Base-by-base conservation (phyloP, 2,888 invertebrate genomes). In the Agapostemon virescens region DNA sequence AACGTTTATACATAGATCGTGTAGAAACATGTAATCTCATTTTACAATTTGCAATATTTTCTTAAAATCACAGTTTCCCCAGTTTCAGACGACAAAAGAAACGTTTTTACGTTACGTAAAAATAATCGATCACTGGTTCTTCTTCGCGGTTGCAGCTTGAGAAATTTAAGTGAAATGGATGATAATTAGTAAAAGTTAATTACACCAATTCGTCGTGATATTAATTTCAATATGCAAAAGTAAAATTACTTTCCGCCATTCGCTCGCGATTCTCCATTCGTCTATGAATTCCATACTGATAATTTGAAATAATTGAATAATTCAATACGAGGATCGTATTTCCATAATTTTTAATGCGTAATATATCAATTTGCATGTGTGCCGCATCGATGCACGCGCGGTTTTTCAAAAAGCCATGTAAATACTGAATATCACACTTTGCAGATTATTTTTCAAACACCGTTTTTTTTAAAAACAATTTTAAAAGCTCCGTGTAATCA, bases 181-280 rank as follows among this genome's bases (percentile, higher is more conserved):
- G 58, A 58, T 30, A 58, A 58, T 58, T 30, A 26, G 58, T 30
- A 26, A 40, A 40, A 36, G 33, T 38, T 17, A 40, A 66, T 36
- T 38, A 40, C 11, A 30, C 17, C 30, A 45, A 42, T 45, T 42
- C 30, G 23, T 36, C 20, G 33, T 13, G 40, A 38, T 23, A 66
- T 66, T 30, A 66, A 66, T 66, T n/a, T 66, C 66, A 58, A 58
- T 58, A 58, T 58, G 58, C 52, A 52, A 52, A n/a, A 52, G 52
- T 52, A 52, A 52, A 52, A 52, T 52, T 52, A 26, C 23, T 52
- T 52, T 23, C 23, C 23, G 23, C 15, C 52, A 52, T 52, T 52
- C 52, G 23, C 23, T 15, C 52, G 23, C 15, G 52, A 13, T 52
- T 52, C 15, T 23, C 1, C 23, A 23, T 13, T 52, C 23, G 13